These are phyloP conservation scores for Smutsia gigantea DNA, from an alignment of 2,797 vertebrate species.

Conservation along the genomic window DNA sequence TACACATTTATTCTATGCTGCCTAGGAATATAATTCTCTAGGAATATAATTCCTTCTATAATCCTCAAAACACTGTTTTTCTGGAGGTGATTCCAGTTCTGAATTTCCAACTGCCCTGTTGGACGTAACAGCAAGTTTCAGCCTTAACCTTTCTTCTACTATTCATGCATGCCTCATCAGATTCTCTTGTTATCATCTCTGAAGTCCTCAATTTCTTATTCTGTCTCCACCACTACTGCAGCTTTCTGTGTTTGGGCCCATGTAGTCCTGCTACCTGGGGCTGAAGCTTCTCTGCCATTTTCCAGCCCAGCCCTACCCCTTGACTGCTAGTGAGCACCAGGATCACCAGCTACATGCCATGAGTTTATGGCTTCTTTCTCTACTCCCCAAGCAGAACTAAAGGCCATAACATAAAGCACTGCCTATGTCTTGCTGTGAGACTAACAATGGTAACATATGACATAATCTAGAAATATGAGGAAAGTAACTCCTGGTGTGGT, in stretches of 20 bases:
- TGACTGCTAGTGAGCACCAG: background rate
- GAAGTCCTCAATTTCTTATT: background rate
- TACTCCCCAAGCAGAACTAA: background rate
- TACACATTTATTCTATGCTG: background rate
- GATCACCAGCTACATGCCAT: background rate
- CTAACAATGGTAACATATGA: background rate
- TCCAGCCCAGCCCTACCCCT: background rate
- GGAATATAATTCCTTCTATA: background rate
- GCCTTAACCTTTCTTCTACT: background rate
- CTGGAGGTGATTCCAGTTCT: background rate
- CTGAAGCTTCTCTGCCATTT: background rate
- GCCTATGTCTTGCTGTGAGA: background rate
- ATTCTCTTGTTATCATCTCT: background rate
- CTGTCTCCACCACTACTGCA: background rate
- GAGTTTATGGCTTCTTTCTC: background rate
- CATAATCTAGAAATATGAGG: background rate
- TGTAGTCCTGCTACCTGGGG: background rate
- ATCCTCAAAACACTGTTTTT: background rate
- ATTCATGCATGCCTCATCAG: background rate
- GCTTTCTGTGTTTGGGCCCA: background rate
- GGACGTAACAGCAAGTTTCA: background rate
- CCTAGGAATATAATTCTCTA: background rate
- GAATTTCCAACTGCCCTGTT: background rate
- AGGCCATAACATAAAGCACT: background rate
- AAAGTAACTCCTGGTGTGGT: background rate